These are phyloP conservation scores for Lagopus muta DNA, from an alignment of 2,113 vertebrate species.

Conservation along the genomic window DNA sequence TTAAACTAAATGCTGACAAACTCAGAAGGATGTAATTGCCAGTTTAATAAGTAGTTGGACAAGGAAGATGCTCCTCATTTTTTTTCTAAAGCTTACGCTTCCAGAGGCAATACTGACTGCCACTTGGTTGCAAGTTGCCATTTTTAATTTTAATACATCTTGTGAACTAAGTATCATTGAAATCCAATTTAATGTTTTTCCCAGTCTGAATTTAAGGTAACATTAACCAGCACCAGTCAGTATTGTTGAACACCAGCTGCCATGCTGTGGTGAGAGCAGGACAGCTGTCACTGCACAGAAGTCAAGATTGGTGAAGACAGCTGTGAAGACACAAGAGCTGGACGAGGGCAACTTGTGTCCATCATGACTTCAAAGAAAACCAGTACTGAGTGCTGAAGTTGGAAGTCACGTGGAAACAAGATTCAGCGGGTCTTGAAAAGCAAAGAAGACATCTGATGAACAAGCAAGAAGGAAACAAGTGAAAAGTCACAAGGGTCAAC, in stretches of 20 bases:
- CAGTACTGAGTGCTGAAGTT: not conserved
- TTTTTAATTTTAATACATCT: not conserved
- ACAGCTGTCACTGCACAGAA: accelerated
- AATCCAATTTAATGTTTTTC: not conserved
- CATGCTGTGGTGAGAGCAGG: not conserved
- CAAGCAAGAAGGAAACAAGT: constrained; percentile 40
- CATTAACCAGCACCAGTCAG: not conserved
- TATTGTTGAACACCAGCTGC: not conserved
- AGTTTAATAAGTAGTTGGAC: not conserved
- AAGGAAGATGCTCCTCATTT: not conserved
- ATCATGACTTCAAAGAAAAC: not conserved
- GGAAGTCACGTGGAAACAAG: not conserved
- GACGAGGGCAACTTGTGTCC: not conserved
- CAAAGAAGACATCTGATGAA: not conserved
- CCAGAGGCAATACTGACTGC: not conserved
- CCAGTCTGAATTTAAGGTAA: not conserved
- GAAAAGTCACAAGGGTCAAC: not conserved
- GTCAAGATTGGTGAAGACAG: accelerated
- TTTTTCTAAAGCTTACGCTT: not conserved
- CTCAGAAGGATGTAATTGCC: not conserved
- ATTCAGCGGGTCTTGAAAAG: not conserved
- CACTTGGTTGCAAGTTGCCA: not conserved
- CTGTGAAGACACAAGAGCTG: not conserved
- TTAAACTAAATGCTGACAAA: not conserved
- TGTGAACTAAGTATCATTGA: not conserved